phyloP scores from a whole-genome alignment of 1,140 invertebrate genomes.

The Halictus rubicundus region DNA sequence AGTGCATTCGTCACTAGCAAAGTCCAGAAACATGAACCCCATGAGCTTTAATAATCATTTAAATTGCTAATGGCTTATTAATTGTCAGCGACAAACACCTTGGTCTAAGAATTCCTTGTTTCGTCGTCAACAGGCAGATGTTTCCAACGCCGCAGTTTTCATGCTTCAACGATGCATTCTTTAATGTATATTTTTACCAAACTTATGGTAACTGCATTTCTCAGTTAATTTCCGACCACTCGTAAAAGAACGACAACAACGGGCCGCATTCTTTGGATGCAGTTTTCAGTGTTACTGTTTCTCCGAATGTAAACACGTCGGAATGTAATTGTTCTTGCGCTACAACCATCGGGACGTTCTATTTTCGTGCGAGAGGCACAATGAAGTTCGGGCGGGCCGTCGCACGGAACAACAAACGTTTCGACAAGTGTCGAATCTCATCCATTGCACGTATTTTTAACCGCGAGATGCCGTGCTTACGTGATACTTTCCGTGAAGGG shows the following conservation, averaged over 20 bases:
- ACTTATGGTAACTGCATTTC: not conserved
- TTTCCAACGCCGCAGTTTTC: not conserved
- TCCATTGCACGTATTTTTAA: slow-evolving; percentile 7
- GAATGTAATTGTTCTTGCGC: slow-evolving; percentile 20
- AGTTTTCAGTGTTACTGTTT: slow-evolving; percentile 25
- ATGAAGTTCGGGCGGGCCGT: not conserved
- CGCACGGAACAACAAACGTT: not conserved
- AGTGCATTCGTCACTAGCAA: too few species aligned
- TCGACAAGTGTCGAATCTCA: not conserved
- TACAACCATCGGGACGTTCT: slow-evolving; percentile 16
- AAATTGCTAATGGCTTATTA: too few species aligned
- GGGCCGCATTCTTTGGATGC: not conserved
- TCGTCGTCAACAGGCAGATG: not conserved
- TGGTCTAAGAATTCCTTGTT: not conserved
- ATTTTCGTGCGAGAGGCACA: not conserved
- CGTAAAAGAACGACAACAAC: not conserved
- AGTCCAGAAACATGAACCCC: too few species aligned
- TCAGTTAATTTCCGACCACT: not conserved
- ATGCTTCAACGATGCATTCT: not conserved
- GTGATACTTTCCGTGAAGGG: slow-evolving; percentile 16
- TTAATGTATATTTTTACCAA: not conserved
- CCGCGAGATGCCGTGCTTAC: not conserved
- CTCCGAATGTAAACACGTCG: slow-evolving; percentile 30
- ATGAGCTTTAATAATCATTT: too few species aligned
- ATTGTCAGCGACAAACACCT: too few species aligned